Conservation (phyloP, 1,140 invertebrate genomes). For the Tetramorium alpestre region DNA sequence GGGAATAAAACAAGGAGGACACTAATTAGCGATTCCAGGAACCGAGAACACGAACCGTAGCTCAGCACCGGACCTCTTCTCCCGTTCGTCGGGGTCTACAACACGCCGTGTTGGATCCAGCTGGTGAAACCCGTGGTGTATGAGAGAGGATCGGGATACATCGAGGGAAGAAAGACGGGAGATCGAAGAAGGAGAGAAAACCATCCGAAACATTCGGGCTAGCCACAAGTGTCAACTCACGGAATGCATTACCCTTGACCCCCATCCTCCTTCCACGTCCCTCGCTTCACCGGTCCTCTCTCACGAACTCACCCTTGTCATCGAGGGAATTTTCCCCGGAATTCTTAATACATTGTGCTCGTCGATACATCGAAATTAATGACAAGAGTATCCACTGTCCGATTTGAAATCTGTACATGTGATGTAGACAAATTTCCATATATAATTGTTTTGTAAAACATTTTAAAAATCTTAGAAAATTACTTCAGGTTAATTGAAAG, state of each 20-base stretch:
- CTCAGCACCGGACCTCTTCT: slow-evolving; percentile 60
- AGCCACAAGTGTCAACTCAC: slow-evolving; percentile 76
- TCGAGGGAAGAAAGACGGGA: slow-evolving; percentile 65
- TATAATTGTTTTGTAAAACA: background rate
- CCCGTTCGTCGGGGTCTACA: slow-evolving; percentile 48
- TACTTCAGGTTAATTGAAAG: background rate
- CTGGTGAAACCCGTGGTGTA: slow-evolving; percentile 62
- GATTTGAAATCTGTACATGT: slow-evolving; percentile 3
- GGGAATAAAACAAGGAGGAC: slow-evolving; percentile 82
- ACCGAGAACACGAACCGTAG: slow-evolving; percentile 80
- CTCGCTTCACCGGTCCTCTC: slow-evolving; percentile 36
- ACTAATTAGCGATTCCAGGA: slow-evolving; percentile 83
- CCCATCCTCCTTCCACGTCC: slow-evolving; percentile 40
- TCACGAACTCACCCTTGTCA: slow-evolving; percentile 66
- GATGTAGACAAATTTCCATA: background rate
- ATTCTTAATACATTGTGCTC: slow-evolving; percentile 54
- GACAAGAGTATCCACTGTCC: slow-evolving; percentile 7
- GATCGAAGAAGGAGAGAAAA: slow-evolving; percentile 73
- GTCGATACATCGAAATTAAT: slow-evolving; percentile 22
- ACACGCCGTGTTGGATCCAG: slow-evolving; percentile 67
- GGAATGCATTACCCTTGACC: slow-evolving; percentile 79
- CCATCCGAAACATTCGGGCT: slow-evolving; percentile 77
- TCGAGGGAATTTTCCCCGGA: slow-evolving; percentile 63
- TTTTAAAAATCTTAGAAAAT: background rate
- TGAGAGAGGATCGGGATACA: slow-evolving; percentile 62